Conservation (phyloP, 2,113 vertebrate species). For the Oreochromis niloticus region DNA sequence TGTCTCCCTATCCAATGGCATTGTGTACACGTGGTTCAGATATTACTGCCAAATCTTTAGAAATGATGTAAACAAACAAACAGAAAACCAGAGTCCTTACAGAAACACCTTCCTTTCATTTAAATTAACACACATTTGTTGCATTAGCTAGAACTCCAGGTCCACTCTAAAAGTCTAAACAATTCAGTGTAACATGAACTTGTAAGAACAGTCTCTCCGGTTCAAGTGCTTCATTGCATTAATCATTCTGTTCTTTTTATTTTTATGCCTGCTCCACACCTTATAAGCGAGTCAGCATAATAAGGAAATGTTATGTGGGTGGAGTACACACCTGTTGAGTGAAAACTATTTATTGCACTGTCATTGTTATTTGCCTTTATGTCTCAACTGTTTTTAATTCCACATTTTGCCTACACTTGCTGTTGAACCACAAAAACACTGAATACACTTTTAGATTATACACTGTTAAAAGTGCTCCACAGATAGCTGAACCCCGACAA, state of each 20-base stretch:
- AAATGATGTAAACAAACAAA: neutral
- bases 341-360: neutral
- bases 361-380: neutral
- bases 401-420: neutral
- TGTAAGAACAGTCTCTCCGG: neutral
- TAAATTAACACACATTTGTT: neutral
- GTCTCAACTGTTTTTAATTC: neutral
- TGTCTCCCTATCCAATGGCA: neutral
- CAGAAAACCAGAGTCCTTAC: neutral
- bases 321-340: conserved; percentile 3
- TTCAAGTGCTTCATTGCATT: neutral
- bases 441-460: neutral
- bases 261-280: neutral
- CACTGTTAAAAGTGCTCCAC: neutral
- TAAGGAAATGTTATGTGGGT: conserved; percentile 18
- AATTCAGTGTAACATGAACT: neutral
- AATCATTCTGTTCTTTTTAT: neutral
- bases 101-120: neutral
- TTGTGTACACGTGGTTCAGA: neutral
- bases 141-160: neutral
- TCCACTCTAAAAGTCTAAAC: neutral
- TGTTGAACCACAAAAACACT: neutral
- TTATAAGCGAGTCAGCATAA: neutral
- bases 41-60: neutral
- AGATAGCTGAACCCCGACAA: neutral